Percentiles rank a stretch among this genome's conserved stretches.
These are phyloP conservation scores for Oceanodroma tethys DNA, from an alignment of 2,113 vertebrate species.

Conservation along the genomic window DNA sequence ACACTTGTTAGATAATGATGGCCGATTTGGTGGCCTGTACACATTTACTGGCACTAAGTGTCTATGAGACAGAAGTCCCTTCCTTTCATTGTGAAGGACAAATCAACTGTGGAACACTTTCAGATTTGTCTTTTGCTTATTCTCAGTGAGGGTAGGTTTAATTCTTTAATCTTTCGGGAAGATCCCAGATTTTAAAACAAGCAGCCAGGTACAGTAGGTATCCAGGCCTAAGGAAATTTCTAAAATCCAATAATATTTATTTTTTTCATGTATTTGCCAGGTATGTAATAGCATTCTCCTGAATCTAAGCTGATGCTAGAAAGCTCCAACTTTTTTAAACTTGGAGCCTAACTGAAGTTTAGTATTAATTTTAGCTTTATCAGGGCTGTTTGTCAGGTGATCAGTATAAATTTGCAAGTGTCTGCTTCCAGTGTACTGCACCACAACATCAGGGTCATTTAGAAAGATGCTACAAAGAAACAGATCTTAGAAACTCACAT, in stretches of 20 bases:
- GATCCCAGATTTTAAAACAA: background rate
- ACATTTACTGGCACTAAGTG: background rate
- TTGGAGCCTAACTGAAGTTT: background rate
- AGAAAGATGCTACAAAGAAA: background rate
- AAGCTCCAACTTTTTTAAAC: background rate
- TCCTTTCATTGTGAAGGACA: background rate
- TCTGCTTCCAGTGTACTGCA: background rate
- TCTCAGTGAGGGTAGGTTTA: background rate
- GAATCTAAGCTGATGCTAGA: background rate
- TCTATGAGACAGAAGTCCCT: background rate
- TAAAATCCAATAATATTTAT: background rate
- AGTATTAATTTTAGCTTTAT: background rate
- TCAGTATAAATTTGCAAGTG: no score
- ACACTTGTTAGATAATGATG: accelerated
- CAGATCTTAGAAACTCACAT: background rate
- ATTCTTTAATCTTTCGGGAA: background rate
- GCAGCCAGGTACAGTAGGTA: background rate
- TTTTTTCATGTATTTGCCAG: background rate
- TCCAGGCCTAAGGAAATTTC: background rate
- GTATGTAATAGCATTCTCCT: background rate
- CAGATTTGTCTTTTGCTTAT: background rate
- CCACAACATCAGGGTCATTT: background rate
- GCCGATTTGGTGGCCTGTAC: background rate
- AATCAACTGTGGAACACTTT: background rate
- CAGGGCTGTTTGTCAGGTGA: background rate